These are phyloP conservation scores for Manis crassicaudata DNA, from an alignment of 2,797 vertebrate genomes.

Conservation along the genomic window DNA sequence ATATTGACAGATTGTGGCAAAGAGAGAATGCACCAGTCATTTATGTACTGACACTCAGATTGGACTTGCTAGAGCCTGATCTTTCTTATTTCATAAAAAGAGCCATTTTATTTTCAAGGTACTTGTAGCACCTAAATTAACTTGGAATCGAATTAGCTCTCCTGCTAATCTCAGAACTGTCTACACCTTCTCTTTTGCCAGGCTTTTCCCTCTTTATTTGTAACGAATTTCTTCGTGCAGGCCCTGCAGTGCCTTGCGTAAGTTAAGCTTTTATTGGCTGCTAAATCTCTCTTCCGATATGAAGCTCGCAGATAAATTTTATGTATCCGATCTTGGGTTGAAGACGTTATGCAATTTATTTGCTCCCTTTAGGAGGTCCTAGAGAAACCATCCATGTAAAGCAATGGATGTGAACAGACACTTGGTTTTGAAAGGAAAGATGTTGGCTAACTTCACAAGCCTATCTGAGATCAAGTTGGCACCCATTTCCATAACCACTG, in stretches of 20 bases:
- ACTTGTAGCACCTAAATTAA: not conserved
- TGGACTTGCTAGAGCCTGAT: not conserved
- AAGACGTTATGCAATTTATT: not conserved
- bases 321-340: not conserved
- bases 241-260: not conserved
- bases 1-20: not conserved
- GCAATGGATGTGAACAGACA: not conserved
- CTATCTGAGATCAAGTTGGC: not conserved
- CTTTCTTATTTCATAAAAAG: not conserved
- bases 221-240: not conserved
- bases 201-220: not conserved
- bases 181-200: not conserved
- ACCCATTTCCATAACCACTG: not conserved
- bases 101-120: not conserved
- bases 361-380: not conserved
- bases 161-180: not conserved
- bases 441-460: not conserved
- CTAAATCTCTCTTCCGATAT: not conserved
- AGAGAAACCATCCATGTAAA: not conserved
- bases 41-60: not conserved
- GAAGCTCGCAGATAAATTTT: not conserved
- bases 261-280: not conserved
- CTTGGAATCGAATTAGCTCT: not conserved
- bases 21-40: not conserved
- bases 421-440: not conserved